Conservation (phyloP, 2,888 invertebrate species). For the Caenorhabditis sp. region DNA sequence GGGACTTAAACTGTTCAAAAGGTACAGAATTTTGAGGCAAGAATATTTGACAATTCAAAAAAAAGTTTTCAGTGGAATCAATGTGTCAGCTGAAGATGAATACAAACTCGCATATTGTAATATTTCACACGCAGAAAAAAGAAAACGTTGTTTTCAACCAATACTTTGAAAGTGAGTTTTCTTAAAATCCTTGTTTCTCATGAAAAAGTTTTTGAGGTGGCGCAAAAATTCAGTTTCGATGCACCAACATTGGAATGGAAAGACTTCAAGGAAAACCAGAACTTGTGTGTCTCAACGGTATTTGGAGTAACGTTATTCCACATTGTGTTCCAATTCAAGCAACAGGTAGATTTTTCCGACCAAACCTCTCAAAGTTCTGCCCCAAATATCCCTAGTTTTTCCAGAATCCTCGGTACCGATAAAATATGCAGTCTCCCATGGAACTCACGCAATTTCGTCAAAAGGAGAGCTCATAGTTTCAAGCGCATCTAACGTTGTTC, state of each 20-base stretch:
- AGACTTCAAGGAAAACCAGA: constrained; percentile 45
- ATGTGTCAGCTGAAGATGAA: constrained; percentile 56
- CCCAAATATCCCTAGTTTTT: too few species aligned
- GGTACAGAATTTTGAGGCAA: constrained; percentile 21
- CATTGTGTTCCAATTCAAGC: constrained; percentile 46
- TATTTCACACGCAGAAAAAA: constrained; percentile 57
- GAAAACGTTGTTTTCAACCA: constrained; percentile 66
- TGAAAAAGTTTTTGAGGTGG: constrained; percentile 14
- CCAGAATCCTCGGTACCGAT: constrained; percentile 64
- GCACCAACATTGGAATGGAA: constrained; percentile 56
- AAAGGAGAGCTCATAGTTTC: constrained; percentile 61
- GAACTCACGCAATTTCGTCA: constrained; percentile 61
- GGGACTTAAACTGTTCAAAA: constrained; percentile 51
- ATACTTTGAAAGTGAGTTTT: constrained; percentile 49
- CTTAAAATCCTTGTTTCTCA: too few species aligned
- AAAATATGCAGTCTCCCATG: constrained; percentile 60
- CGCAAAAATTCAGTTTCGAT: constrained; percentile 57
- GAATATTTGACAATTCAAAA: neutral
- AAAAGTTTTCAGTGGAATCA: constrained; percentile 27
- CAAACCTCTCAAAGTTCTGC: too few species aligned
- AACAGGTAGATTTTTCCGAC: constrained; percentile 11
- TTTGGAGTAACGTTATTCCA: constrained; percentile 47
- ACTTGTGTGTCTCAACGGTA: constrained; percentile 37
- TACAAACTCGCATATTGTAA: constrained; percentile 48
- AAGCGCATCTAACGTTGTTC: constrained; percentile 61